Conservation (phyloP, 2,797 vertebrate genomes). For the Sebastes hopkinsi region DNA sequence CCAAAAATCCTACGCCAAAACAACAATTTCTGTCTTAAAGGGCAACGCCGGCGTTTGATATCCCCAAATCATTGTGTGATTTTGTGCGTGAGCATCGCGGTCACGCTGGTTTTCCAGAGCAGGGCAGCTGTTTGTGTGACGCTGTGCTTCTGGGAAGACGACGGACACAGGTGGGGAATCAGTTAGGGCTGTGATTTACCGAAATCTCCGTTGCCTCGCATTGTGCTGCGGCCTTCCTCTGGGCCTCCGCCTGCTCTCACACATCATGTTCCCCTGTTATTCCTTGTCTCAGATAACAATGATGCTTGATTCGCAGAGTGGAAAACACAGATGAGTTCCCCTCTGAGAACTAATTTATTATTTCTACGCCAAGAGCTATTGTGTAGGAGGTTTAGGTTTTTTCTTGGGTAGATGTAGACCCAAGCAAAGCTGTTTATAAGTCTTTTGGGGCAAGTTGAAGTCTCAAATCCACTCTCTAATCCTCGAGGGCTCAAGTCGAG, state of each 20-base stretch:
- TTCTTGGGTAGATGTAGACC: slow-evolving; percentile 23
- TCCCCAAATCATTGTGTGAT: slow-evolving; percentile 38
- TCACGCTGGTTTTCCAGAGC: slow-evolving; percentile 48
- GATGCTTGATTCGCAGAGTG: slow-evolving; percentile 52
- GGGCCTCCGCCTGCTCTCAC: slow-evolving; percentile 58
- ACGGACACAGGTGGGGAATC: slow-evolving; percentile 80
- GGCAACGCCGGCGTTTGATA: slow-evolving; percentile 17
- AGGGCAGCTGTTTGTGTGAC: slow-evolving; percentile 61
- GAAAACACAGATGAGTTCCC: slow-evolving; percentile 57
- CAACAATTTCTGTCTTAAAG: slow-evolving; percentile 45
- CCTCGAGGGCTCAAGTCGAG: background rate
- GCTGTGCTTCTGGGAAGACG: slow-evolving; percentile 69
- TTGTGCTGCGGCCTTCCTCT: slow-evolving; percentile 75
- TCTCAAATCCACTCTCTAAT: background rate
- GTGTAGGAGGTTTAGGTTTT: slow-evolving; percentile 26
- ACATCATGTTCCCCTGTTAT: slow-evolving; percentile 54
- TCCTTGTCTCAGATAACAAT: slow-evolving; percentile 64
- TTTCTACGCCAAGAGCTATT: slow-evolving; percentile 42
- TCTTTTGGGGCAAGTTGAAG: background rate
- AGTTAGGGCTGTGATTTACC: slow-evolving; percentile 77
- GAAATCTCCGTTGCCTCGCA: slow-evolving; percentile 61
- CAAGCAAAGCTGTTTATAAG: slow-evolving; percentile 2
- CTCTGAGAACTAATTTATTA: slow-evolving; percentile 53
- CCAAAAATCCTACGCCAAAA: slow-evolving; percentile 28
- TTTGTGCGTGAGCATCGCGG: slow-evolving; percentile 30